Conservation (phyloP, 2,797 vertebrate species). For the Gymnopithys bicolor region DNA sequence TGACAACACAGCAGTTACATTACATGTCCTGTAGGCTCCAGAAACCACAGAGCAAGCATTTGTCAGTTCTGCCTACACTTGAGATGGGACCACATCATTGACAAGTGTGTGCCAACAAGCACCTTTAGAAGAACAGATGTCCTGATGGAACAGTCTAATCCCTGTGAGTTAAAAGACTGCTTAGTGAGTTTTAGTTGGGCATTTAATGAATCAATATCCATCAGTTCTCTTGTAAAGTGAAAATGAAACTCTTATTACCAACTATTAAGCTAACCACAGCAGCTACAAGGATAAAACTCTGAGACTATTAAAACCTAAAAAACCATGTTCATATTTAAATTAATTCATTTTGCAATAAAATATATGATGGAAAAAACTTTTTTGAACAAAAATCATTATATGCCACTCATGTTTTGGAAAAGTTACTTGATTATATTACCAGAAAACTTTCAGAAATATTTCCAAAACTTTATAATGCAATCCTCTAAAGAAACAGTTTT, state of each 20-base stretch:
- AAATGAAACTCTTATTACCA: neutral
- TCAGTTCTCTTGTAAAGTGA: neutral
- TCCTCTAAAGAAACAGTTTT: neutral
- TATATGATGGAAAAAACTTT: accelerated
- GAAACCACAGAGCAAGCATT: neutral
- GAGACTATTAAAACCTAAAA: neutral
- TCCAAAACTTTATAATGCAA: neutral
- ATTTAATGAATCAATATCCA: neutral
- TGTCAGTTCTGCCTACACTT: neutral
- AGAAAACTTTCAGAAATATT: neutral
- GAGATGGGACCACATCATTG: neutral
- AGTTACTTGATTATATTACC: neutral
- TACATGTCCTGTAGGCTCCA: neutral
- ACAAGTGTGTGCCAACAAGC: neutral
- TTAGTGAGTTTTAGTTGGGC: neutral
- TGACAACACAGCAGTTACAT: neutral
- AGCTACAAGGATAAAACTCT: neutral
- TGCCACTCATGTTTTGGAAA: neutral
- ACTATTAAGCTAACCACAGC: neutral
- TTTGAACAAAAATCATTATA: neutral
- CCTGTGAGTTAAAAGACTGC: neutral
- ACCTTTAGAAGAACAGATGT: neutral
- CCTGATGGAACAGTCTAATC: neutral
- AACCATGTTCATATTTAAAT: neutral
- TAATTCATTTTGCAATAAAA: neutral